Conservation (phyloP, 2,113 vertebrate species). For the Neofelis nebulosa region DNA sequence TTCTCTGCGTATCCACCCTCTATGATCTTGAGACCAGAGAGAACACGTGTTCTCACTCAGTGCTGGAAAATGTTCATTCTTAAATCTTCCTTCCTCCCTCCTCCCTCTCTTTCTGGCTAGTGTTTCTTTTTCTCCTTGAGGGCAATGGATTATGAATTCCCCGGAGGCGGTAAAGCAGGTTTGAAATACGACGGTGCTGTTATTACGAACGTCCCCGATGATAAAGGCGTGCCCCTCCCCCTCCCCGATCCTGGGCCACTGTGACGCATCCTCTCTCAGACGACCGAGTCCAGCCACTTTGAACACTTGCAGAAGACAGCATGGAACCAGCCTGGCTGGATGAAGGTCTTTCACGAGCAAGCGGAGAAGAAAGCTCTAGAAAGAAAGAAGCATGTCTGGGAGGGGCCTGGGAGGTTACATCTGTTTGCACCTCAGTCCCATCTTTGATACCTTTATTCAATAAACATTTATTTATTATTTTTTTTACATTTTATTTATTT, state of each 20-base stretch:
- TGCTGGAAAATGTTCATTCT: background rate
- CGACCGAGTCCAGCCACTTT: background rate
- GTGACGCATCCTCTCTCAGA: background rate
- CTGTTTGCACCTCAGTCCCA: background rate
- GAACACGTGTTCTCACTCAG: background rate
- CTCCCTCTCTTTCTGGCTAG: background rate
- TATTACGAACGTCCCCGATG: too few relatives aligned
- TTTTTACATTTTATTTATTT: too few relatives aligned
- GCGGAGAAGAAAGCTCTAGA: background rate
- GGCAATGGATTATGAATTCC: background rate
- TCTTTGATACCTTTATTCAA: background rate
- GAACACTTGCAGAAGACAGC: background rate
- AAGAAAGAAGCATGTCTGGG: background rate
- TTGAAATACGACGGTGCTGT: background rate
- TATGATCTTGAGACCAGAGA: background rate
- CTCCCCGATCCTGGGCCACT: background rate
- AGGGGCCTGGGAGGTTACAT: background rate
- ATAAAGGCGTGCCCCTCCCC: background rate
- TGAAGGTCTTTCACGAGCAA: background rate
- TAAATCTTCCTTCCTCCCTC: background rate
- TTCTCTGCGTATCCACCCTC: background rate
- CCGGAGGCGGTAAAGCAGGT: background rate
- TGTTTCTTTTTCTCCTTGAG: background rate
- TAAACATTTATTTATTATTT: background rate
- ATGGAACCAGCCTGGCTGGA: accelerated